Evolutionary conservation across 1,140 invertebrate species (phyloP).

Genomic region (Galleria mellonella): DNA sequence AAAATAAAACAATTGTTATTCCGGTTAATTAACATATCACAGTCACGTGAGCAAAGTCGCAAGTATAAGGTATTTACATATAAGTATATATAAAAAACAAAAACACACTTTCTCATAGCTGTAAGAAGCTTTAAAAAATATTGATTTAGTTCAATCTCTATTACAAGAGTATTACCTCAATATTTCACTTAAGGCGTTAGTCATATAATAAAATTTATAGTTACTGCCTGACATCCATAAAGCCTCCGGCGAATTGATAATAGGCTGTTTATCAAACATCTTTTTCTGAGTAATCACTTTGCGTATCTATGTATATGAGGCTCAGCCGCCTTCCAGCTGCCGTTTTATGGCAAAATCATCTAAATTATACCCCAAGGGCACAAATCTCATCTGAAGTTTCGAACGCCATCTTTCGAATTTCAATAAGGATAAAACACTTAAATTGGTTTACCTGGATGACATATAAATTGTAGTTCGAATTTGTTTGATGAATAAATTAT

Average conservation of each 20-base stretch:
- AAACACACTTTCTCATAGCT: too few species aligned
- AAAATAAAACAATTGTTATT: too few species aligned
- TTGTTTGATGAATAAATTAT: not conserved
- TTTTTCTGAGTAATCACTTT: conserved; percentile 48
- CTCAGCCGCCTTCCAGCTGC: conserved; percentile 44
- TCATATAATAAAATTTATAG: conserved; percentile 15
- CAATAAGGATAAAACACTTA: conserved; percentile 48
- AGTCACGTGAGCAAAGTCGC: too few species aligned
- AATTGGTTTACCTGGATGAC: conserved; percentile 15
- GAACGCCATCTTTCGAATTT: conserved; percentile 50
- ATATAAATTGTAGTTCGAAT: too few species aligned
- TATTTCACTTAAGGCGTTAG: conserved; percentile 26
- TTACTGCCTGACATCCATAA: not conserved
- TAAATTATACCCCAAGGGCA: conserved; percentile 55
- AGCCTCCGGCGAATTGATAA: conserved; percentile 55
- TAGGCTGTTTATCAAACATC: conserved; percentile 63
- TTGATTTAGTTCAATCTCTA: too few species aligned
- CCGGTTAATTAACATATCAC: too few species aligned
- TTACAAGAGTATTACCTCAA: not conserved
- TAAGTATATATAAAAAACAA: too few species aligned
- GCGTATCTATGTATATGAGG: conserved; percentile 36
- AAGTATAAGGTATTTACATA: too few species aligned
- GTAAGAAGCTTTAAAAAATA: too few species aligned
- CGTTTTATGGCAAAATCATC: conserved; percentile 47
- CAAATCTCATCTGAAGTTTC: conserved; percentile 53